A percentile compares a stretch with the other conserved stretches of the same genome.
Conservation (phyloP, 2,797 vertebrate species). For the Sebastes iracundus region DNA sequence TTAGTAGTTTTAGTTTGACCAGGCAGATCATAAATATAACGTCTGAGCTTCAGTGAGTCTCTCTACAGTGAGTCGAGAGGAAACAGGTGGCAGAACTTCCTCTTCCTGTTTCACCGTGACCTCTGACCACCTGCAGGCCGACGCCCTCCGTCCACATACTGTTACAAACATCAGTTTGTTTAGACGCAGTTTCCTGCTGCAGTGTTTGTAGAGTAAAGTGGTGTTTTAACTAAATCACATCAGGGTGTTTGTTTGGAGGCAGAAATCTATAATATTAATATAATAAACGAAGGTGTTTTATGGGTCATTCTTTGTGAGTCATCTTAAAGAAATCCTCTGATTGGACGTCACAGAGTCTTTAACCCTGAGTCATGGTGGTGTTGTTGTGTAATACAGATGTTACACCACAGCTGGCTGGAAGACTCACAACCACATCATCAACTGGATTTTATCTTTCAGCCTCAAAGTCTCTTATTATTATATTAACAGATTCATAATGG, state of each 20-base stretch:
- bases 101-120: constrained; percentile 14
- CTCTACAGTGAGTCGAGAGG: background rate
- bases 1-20: no score
- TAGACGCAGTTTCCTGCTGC: no score
- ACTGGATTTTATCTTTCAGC: no score
- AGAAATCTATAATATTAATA: no score
- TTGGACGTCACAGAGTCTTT: background rate
- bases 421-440: background rate
- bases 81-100: constrained; percentile 42
- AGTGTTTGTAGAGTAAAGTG: no score
- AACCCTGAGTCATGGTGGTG: background rate
- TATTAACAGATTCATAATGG: no score
- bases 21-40: no score
- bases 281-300: no score
- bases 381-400: background rate
- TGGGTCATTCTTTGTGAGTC: no score
- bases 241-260: no score
- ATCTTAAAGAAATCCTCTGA: background rate
- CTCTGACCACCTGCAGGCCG: background rate
- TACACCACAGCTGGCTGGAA: background rate
- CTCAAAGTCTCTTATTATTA: no score
- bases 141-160: background rate
- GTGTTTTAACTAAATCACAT: no score
- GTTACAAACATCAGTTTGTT: background rate
- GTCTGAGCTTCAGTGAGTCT: background rate